phyloP scores from a whole-genome alignment of 2,113 vertebrate genomes.

The Bubo bubo region DNA sequence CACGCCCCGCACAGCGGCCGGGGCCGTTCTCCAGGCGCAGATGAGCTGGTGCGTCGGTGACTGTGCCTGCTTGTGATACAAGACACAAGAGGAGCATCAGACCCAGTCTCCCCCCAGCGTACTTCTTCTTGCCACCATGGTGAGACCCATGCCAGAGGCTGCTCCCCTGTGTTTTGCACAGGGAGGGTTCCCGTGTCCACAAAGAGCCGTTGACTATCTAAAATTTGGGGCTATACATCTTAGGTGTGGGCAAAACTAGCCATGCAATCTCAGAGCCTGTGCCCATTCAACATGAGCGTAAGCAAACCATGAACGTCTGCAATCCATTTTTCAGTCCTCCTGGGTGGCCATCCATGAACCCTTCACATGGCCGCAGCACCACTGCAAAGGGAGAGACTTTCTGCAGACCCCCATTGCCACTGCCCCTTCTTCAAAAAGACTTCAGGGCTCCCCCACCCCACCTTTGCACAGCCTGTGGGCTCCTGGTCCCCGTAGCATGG shows the following conservation, averaged over 20 bases:
- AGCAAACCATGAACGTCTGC: neutral
- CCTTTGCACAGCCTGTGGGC: neutral
- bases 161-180: neutral
- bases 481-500: neutral
- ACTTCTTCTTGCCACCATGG: neutral
- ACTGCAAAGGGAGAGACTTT: neutral
- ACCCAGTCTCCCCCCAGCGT: too few species aligned
- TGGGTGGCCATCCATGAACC: neutral
- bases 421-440: neutral
- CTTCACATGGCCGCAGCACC: neutral
- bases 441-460: too few species aligned
- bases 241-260: neutral
- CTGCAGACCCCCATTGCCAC: neutral
- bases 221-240: neutral
- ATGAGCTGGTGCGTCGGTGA: accelerated
- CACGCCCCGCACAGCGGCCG: neutral
- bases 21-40: neutral
- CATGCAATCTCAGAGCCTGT: neutral
- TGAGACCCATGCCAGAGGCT: neutral
- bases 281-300: neutral
- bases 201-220: neutral
- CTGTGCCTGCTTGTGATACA: accelerated
- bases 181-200: too few species aligned
- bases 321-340: neutral
- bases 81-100: neutral